phyloP scores from a whole-genome alignment of 2,113 vertebrate species.

The Forbesichthys papilliferus region DNA sequence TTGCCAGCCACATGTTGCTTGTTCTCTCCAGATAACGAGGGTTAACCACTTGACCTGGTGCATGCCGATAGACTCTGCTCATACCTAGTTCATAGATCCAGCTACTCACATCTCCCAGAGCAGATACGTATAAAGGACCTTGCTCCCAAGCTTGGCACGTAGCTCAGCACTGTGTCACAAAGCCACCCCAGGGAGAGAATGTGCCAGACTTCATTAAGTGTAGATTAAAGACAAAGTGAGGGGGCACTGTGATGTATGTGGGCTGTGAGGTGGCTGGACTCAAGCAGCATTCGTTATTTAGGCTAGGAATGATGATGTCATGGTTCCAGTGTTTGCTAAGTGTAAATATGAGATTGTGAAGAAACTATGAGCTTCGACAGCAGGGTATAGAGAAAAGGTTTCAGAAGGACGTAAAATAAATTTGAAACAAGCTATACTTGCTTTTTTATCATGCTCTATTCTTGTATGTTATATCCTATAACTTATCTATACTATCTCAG shows the following conservation, averaged over 20 bases:
- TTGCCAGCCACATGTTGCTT: conserved; percentile 51
- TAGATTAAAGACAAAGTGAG: conserved; percentile 58
- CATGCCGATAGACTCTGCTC: conserved; percentile 49
- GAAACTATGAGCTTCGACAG: conserved; percentile 44
- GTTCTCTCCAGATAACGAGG: conserved; percentile 63
- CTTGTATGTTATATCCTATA: no score
- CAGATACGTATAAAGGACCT: conserved; percentile 5
- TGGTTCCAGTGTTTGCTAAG: conserved; percentile 65
- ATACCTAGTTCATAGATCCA: conserved; percentile 30
- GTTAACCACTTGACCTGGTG: conserved; percentile 70
- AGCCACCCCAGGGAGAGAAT: conserved; percentile 42
- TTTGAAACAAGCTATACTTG: no score
- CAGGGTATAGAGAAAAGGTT: conserved; percentile 41
- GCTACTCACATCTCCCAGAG: conserved; percentile 23
- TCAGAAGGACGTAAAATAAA: conserved; percentile 21
- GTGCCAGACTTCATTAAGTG: conserved; percentile 62
- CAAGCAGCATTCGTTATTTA: conserved; percentile 36
- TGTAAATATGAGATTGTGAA: conserved; percentile 63
- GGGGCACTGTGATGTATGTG: conserved; percentile 57
- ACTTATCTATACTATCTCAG: no score
- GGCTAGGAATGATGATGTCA: conserved; percentile 64
- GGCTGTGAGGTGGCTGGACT: conserved; percentile 55
- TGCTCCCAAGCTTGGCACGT: conserved; percentile 25
- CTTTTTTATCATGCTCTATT: no score
- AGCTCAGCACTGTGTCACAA: conserved; percentile 42